Evolutionary conservation across 1,140 invertebrate species (phyloP).

Genomic region (Cephus cinctus): DNA sequence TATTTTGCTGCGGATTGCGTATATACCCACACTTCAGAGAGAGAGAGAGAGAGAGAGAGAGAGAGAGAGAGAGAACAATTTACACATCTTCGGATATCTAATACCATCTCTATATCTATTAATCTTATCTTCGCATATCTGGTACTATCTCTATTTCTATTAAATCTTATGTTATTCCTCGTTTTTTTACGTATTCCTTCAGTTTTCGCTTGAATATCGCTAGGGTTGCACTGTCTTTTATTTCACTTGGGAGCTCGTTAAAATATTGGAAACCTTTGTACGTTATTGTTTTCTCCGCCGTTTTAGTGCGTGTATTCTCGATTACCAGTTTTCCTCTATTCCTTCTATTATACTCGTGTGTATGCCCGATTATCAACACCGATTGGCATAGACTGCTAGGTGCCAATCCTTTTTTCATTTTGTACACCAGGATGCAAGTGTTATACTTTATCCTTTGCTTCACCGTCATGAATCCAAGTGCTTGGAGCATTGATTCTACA

Average conservation of each 20-base stretch:
- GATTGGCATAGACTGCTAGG: constrained; percentile 3
- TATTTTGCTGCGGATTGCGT: constrained; percentile 39
- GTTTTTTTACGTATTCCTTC: constrained; percentile 7
- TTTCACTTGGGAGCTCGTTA: constrained; percentile 8
- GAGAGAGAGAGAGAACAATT: too few relatives aligned
- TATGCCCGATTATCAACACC: constrained; percentile 4
- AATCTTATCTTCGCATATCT: too few relatives aligned
- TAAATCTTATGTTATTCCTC: too few relatives aligned
- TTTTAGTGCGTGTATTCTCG: background rate
- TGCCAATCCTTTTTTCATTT: constrained; percentile 4
- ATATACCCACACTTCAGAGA: constrained; percentile 43
- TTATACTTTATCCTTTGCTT: constrained; percentile 13
- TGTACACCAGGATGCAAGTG: constrained; percentile 8
- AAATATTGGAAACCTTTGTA: constrained; percentile 5
- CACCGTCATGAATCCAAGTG: constrained; percentile 2
- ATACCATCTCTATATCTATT: too few relatives aligned
- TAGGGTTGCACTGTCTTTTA: background rate
- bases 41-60: too few relatives aligned
- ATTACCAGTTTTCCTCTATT: constrained; percentile 7
- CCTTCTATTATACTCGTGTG: constrained; percentile 4
- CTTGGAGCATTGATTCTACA: constrained; percentile 6
- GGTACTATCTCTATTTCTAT: too few relatives aligned
- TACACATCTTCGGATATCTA: too few relatives aligned
- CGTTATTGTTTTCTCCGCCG: constrained; percentile 5
- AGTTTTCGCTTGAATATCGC: constrained; percentile 5